Evolutionary conservation across 2,888 invertebrate species (phyloP), one percentile per base, ranked within the genome.

Genomic region (Macropis europaea): DNA sequence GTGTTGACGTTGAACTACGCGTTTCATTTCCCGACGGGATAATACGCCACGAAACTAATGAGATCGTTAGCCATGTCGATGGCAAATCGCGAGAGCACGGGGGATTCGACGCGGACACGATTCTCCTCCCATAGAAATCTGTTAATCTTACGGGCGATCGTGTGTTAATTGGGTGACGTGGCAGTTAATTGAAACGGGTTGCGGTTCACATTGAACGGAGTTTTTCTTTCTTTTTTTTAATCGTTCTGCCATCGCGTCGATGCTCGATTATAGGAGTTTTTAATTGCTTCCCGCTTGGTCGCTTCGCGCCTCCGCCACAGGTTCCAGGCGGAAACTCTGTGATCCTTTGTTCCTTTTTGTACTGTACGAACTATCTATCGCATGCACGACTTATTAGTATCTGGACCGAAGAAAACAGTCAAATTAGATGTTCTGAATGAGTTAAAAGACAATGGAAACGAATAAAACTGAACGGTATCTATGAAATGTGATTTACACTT

Each of bases 41-140:
- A 59, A 62, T 66, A 26, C 13, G 19, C 30, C 47, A 69, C 71
- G 62, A 76, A 79, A 79, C 66, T 79, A 79, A 79, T 64, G 79
- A 79, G 79, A 76, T 79, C 79, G 79, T 79, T 79, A 79, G 74
- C 63, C 70, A 45, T 42, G 57, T 42, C 52, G 30, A 15, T 57
- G 42, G 17, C 56, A 72, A 66, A 53, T n/a, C n/a, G n/a, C 43
- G 38, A 24, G 48, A 26, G 30, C 42, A 30, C 40, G 52, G 24
- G n/a, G n/a, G n/a, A 3, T 28, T 32, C 32, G 45, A 26, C 42
- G 24, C 13, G 7, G 19, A 17, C 17, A 19, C 13, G 62, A 38
- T 42, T 42, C 63, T 42, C 45, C 43, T 69, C 70, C 48, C 53
- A 42, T 48, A 45, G 50, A 53, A n/a, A 74, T 68, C 56, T 56